Conservation (phyloP, 1,140 invertebrate species). For the Psix sp. region DNA sequence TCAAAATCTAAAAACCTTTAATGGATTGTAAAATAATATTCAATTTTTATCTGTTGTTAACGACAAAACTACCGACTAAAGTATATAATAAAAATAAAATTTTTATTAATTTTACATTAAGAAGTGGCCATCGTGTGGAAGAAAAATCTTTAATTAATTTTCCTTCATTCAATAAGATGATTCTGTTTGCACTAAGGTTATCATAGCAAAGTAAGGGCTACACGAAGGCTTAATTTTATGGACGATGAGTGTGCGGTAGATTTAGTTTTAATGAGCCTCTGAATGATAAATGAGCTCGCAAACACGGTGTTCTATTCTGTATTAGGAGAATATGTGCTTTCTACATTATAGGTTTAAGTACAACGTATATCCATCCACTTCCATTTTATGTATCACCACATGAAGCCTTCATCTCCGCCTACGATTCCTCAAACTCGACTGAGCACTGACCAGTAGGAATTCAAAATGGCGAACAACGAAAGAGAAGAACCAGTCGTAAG, state of each 20-base stretch:
- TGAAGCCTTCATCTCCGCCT: constrained; percentile 75
- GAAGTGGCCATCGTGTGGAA: constrained; percentile 17
- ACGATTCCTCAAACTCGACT: constrained; percentile 75
- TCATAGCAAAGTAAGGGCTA: constrained; percentile 61
- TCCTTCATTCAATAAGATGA: constrained; percentile 35
- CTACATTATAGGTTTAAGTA: constrained; percentile 60
- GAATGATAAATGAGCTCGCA: constrained; percentile 74
- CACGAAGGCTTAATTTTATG: constrained; percentile 72
- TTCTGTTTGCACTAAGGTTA: constrained; percentile 55
- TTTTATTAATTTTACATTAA: constrained; percentile 37
- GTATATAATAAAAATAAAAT: constrained; percentile 13
- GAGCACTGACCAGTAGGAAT: constrained; percentile 68
- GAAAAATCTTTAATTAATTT: constrained; percentile 43
- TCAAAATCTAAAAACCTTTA: no score
- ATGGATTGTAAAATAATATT: no score
- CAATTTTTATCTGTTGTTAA: no score
- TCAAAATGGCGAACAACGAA: constrained; percentile 73
- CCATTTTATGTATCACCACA: constrained; percentile 67
- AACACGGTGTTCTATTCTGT: constrained; percentile 68
- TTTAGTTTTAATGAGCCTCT: constrained; percentile 74
- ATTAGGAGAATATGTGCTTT: constrained; percentile 64
- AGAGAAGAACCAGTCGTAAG: constrained; percentile 61
- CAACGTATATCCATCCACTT: constrained; percentile 60
- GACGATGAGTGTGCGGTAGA: constrained; percentile 73
- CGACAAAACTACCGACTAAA: no score